These are phyloP conservation scores for Melanchra persicariae DNA, from an alignment of 2,888 invertebrate species.

Conservation along the genomic window DNA sequence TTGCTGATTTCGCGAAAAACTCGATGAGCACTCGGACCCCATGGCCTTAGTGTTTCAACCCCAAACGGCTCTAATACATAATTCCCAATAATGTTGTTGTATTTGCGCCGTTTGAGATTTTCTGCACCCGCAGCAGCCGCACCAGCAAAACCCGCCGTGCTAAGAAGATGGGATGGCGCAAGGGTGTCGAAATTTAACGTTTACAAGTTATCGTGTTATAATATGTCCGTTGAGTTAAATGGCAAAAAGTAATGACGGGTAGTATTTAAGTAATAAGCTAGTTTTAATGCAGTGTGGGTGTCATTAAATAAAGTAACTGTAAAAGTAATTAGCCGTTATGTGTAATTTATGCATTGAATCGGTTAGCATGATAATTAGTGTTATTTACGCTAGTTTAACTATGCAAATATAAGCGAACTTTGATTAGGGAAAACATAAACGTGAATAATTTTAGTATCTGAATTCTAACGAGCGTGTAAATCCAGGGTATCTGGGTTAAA, in stretches of 20 bases:
- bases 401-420: slow-evolving; percentile 14
- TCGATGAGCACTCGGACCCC: no score
- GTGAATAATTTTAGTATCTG: neutral
- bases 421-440: slow-evolving; percentile 2
- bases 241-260: neutral
- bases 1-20: no score
- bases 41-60: no score
- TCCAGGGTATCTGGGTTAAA: no score
- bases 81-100: no score
- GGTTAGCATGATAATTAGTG: slow-evolving; percentile 7
- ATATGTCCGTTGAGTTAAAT: neutral
- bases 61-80: no score
- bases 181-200: no score
- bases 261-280: neutral
- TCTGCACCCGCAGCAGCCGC: no score
- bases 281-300: neutral
- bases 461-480: neutral
- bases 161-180: no score
- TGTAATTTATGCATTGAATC: slow-evolving; percentile 24
- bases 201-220: neutral
- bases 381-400: slow-evolving; percentile 4
- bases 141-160: no score
- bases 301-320: neutral
- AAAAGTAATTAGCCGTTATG: slow-evolving; percentile 6
- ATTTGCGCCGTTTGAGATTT: no score